phyloP scores from a whole-genome alignment of 2,888 invertebrate genomes.

The Euproctis similis region DNA sequence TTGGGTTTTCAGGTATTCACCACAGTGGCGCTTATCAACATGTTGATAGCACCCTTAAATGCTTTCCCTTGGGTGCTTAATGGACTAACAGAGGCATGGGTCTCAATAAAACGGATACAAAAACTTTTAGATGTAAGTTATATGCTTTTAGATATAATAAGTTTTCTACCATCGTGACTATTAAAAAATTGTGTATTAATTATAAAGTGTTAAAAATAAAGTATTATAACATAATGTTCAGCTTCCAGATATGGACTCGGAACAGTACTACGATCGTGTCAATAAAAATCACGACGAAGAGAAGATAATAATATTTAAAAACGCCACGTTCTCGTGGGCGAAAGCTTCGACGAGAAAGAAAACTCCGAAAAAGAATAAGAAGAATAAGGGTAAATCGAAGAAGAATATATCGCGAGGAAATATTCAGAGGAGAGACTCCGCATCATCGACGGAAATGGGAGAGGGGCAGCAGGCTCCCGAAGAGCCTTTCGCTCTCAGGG shows the following conservation, averaged over 20 bases:
- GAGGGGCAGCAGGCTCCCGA: slow-evolving; percentile 16
- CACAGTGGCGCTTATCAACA: slow-evolving; percentile 94
- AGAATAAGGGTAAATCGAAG: slow-evolving; percentile 71
- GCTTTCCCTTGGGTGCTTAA: slow-evolving; percentile 99
- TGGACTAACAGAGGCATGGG: slow-evolving; percentile 96
- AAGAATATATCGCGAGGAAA: slow-evolving; percentile 42
- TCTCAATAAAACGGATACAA: slow-evolving; percentile 92
- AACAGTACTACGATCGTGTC: slow-evolving; percentile 77
- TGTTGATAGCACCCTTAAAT: slow-evolving; percentile 96
- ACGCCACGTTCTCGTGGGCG: slow-evolving; percentile 78
- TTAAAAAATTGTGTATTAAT: no score
- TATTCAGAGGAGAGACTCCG: slow-evolving; percentile 44
- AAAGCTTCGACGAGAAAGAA: slow-evolving; percentile 48
- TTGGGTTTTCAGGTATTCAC: slow-evolving; percentile 87
- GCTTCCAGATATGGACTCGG: slow-evolving; percentile 78
- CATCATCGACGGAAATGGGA: slow-evolving; percentile 31
- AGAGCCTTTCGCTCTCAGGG: slow-evolving; percentile 48
- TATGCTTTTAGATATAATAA: no score
- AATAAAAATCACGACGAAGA: slow-evolving; percentile 69
- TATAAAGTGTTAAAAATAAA: no score
- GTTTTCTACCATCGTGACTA: no score
- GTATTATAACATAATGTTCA: slow-evolving; percentile 31
- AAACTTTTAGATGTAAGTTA: slow-evolving; percentile 82
- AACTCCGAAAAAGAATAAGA: slow-evolving; percentile 39
- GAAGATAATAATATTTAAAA: slow-evolving; percentile 74